Conservation (phyloP, 2,797 vertebrate genomes). For the Cossypha polioptera region DNA sequence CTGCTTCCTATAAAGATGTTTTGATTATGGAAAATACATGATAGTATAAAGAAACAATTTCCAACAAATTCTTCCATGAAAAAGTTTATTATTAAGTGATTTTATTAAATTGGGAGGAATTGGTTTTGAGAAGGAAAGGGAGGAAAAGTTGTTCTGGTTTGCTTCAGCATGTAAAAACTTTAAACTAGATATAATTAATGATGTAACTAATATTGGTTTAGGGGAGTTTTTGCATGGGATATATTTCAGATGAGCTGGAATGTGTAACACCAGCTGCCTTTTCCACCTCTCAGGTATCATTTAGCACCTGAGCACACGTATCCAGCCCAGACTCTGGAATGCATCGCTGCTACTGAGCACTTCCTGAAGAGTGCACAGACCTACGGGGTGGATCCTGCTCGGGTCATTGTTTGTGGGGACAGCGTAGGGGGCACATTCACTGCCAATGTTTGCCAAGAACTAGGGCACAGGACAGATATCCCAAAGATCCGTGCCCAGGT, state of each 20-base stretch:
- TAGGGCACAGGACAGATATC: not conserved
- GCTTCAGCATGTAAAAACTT: not conserved
- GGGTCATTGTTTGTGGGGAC: not conserved
- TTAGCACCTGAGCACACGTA: constrained; percentile 1
- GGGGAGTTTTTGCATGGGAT: not conserved
- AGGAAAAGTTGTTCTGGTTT: not conserved
- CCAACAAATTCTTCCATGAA: not conserved
- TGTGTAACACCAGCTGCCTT: not conserved
- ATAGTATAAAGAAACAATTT: not conserved
- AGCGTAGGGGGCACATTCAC: not conserved
- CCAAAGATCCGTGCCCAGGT: constrained; percentile 27
- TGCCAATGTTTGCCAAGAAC: not conserved
- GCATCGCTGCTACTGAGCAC: not conserved
- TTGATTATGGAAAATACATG: not conserved
- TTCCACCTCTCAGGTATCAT: not conserved
- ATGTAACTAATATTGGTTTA: not conserved
- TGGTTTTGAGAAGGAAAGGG: not conserved
- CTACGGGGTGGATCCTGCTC: not conserved
- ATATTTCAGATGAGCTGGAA: not conserved
- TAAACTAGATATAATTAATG: not conserved
- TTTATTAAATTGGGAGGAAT: not conserved
- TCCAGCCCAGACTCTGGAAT: not conserved
- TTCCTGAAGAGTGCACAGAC: not conserved
- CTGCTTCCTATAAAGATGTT: not conserved
- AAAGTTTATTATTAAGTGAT: not conserved